Evolutionary conservation across 2,888 invertebrate genomes (phyloP).

Genomic region (Cenopis cana): DNA sequence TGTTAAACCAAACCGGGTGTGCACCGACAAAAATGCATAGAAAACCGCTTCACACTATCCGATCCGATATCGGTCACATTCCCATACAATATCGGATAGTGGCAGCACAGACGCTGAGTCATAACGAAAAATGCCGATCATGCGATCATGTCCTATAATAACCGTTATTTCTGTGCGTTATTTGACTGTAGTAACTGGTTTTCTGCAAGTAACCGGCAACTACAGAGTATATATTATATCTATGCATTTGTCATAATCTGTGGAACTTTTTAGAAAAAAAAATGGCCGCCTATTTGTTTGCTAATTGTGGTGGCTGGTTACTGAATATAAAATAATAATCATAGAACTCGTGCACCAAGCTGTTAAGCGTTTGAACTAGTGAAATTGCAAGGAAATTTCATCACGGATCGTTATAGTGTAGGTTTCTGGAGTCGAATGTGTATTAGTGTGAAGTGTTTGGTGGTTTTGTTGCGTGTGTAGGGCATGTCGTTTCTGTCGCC

Average conservation of each 20-base stretch:
- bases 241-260: slow-evolving; percentile 26
- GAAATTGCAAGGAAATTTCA: slow-evolving; percentile 8
- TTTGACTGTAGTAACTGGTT: neutral
- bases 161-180: too few relatives aligned
- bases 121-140: too few relatives aligned
- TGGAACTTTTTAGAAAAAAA: slow-evolving; percentile 46
- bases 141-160: too few relatives aligned
- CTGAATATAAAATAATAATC: slow-evolving; percentile 43
- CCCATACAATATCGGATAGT: too few relatives aligned
- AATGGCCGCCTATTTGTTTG: slow-evolving; percentile 52
- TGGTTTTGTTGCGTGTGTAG: slow-evolving; percentile 46
- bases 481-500: slow-evolving; percentile 95
- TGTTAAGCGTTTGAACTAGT: slow-evolving; percentile 33
- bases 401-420: slow-evolving; percentile 12
- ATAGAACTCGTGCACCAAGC: slow-evolving; percentile 20
- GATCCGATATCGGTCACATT: too few relatives aligned
- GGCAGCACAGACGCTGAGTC: too few relatives aligned
- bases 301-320: slow-evolving; percentile 48
- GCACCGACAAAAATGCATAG: too few relatives aligned
- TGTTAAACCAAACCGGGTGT: too few relatives aligned
- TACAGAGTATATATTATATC: too few relatives aligned
- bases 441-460: slow-evolving; percentile 46
- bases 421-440: slow-evolving; percentile 41
- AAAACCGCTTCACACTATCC: too few relatives aligned
- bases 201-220: too few relatives aligned